Conservation (phyloP, 2,888 invertebrate genomes). For the Hypselothyrea guttata region DNA sequence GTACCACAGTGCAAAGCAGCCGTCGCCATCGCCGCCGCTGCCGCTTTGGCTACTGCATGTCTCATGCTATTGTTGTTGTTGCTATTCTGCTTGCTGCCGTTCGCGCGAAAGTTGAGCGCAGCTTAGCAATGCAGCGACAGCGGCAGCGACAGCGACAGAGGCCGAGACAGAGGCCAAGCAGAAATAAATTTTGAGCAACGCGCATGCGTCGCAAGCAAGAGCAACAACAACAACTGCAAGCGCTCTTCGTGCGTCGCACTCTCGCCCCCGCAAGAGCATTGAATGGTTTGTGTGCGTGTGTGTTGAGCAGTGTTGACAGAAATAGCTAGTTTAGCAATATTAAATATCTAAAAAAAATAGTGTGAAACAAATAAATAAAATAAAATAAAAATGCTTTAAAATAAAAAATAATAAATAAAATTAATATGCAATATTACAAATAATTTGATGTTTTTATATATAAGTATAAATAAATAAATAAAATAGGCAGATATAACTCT, state of each 20-base stretch:
- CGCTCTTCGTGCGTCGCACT: constrained; percentile 13
- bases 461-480: too few relatives aligned
- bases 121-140: constrained; percentile 35
- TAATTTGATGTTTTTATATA: too few relatives aligned
- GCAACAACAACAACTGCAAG: constrained; percentile 52
- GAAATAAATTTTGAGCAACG: constrained; percentile 28
- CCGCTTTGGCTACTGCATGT: constrained; percentile 60
- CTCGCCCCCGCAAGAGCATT: constrained; percentile 35
- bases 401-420: too few relatives aligned
- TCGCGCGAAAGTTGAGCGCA: constrained; percentile 69
- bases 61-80: constrained; percentile 27
- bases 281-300: not conserved
- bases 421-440: too few relatives aligned
- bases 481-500: too few relatives aligned
- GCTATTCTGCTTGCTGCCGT: constrained; percentile 19
- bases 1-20: constrained; percentile 36
- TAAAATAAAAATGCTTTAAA: too few relatives aligned
- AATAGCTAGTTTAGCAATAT: too few relatives aligned
- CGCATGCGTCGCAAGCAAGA: constrained; percentile 60
- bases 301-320: too few relatives aligned
- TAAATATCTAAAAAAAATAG: too few relatives aligned
- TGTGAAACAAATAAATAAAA: too few relatives aligned
- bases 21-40: constrained; percentile 23
- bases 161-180: constrained; percentile 23
- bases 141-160: too few relatives aligned